Evolutionary conservation across 2,888 invertebrate species (phyloP).

Genomic region (Hydriomena furcata): DNA sequence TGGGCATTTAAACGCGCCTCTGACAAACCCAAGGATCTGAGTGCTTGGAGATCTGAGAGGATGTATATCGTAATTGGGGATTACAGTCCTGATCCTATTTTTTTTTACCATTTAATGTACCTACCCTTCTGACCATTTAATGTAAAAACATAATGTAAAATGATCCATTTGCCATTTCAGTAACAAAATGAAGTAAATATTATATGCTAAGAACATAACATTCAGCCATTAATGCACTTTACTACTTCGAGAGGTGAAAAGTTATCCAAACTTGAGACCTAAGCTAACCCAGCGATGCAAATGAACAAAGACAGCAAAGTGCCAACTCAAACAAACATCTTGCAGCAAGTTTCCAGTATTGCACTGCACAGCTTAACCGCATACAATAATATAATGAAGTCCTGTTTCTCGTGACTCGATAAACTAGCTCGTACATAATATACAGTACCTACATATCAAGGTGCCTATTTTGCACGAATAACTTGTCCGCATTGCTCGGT

Average conservation of each 20-base stretch:
- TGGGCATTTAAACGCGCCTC: too few relatives aligned
- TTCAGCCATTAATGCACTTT: not conserved
- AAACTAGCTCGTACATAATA: not conserved
- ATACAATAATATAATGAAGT: slow-evolving; percentile 20
- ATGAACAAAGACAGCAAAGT: slow-evolving; percentile 8
- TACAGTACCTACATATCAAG: not conserved
- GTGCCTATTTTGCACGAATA: too few relatives aligned
- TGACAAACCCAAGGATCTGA: too few relatives aligned
- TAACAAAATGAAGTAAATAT: not conserved
- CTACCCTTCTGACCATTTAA: too few relatives aligned
- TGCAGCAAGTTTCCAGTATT: slow-evolving; percentile 12
- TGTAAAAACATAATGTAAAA: too few relatives aligned
- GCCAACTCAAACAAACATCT: slow-evolving; percentile 18
- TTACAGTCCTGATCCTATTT: too few relatives aligned
- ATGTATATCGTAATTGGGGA: too few relatives aligned
- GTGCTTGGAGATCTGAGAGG: too few relatives aligned
- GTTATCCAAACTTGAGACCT: slow-evolving; percentile 3
- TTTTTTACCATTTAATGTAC: too few relatives aligned
- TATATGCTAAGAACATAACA: not conserved
- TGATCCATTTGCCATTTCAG: too few relatives aligned
- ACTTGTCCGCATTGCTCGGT: too few relatives aligned
- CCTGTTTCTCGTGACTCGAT: not conserved
- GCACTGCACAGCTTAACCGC: slow-evolving; percentile 8
- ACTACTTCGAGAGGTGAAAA: slow-evolving; percentile 11
- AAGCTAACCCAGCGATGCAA: slow-evolving; percentile 2